A percentile compares a stretch with the other conserved stretches of the same genome.
phyloP scores from a whole-genome alignment of 2,797 vertebrate species.

The Eleutherodactylus coqui region DNA sequence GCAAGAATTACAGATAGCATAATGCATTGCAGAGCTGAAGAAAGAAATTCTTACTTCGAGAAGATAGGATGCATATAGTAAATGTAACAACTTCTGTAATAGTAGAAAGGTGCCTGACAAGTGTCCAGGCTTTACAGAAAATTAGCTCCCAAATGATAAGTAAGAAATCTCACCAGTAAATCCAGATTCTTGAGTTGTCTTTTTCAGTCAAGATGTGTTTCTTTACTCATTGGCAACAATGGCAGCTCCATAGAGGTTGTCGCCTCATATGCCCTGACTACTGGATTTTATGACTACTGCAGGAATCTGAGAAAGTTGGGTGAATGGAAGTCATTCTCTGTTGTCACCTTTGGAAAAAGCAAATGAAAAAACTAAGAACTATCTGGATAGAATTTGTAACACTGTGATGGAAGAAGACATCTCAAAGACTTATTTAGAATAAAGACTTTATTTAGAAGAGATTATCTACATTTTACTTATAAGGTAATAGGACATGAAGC shows the following conservation, averaged over 20 bases:
- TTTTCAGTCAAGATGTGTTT: neutral
- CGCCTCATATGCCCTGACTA: too few relatives aligned
- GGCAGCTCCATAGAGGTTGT: neutral
- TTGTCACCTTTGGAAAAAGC: neutral
- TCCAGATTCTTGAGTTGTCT: neutral
- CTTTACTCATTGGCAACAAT: neutral
- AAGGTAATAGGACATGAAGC: neutral
- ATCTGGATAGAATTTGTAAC: neutral
- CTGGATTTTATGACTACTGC: neutral
- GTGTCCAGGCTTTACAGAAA: neutral
- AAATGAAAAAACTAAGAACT: neutral
- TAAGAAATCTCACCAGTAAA: neutral
- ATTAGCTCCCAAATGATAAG: neutral
- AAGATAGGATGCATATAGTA: neutral
- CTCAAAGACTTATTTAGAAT: too few relatives aligned
- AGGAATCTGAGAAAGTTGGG: neutral
- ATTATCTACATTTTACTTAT: neutral
- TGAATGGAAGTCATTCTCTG: neutral
- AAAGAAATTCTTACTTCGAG: conserved; percentile 13
- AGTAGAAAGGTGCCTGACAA: neutral
- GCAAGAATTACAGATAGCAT: conserved; percentile 40
- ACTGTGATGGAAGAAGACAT: neutral
- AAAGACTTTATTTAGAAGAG: neutral
- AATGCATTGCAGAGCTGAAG: conserved; percentile 41
- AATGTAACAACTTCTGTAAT: neutral